A percentile compares a stretch with the other conserved stretches of the same genome.
Evolutionary conservation across 2,888 invertebrate genomes (phyloP).

Genomic region (Drosophila rellima): DNA sequence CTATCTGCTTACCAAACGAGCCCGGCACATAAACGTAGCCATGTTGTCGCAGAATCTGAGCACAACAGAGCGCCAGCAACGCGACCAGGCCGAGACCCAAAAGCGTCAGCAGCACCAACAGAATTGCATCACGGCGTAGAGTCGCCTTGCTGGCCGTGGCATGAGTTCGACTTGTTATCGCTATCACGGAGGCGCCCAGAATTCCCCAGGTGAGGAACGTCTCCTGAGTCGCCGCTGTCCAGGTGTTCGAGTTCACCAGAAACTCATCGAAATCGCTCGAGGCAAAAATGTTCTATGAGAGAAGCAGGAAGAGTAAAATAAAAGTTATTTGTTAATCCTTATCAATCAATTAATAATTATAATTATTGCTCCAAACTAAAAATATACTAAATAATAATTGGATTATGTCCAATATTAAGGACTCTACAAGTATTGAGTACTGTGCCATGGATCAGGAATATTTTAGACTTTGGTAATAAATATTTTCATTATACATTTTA

Average conservation of each 20-base stretch:
- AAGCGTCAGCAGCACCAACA: conserved; percentile 90
- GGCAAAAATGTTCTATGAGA: conserved; percentile 90
- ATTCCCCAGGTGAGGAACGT: conserved; percentile 93
- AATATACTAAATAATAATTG: too few relatives aligned
- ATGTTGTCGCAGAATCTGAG: conserved; percentile 91
- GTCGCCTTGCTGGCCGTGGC: conserved; percentile 72
- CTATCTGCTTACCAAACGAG: conserved; percentile 90
- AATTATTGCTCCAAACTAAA: too few relatives aligned
- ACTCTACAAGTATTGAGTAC: too few relatives aligned
- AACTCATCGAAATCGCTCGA: conserved; percentile 94
- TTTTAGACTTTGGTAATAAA: too few relatives aligned
- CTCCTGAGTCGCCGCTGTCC: conserved; percentile 96
- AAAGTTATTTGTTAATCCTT: background rate
- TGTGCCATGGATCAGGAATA: too few relatives aligned
- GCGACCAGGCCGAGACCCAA: conserved; percentile 91
- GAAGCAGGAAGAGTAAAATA: background rate
- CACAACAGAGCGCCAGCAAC: conserved; percentile 93
- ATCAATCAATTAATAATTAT: too few relatives aligned
- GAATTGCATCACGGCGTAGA: conserved; percentile 88
- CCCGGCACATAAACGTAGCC: conserved; percentile 92
- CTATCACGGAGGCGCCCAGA: conserved; percentile 86
- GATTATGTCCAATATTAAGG: too few relatives aligned
- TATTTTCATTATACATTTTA: too few relatives aligned
- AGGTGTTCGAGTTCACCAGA: conserved; percentile 93
- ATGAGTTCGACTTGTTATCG: conserved; percentile 83